phyloP scores from a whole-genome alignment of 2,888 invertebrate genomes.

The Agriopis leucophaearia region DNA sequence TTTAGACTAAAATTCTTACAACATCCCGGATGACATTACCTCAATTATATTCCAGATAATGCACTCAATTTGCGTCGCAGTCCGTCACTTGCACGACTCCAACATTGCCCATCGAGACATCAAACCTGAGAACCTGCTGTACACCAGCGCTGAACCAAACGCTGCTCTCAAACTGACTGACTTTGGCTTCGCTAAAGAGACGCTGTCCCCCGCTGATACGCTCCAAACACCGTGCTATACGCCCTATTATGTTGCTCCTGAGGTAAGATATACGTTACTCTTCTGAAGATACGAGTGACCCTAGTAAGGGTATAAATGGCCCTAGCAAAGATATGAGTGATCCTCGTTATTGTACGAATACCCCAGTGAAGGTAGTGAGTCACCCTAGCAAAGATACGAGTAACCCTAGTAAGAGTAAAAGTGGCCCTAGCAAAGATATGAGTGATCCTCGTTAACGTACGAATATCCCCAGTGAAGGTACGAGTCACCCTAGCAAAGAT shows the following conservation, averaged over 20 bases:
- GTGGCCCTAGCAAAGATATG: neutral
- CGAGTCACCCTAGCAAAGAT: neutral
- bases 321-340: neutral
- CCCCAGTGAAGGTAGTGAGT: neutral
- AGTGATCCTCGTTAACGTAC: neutral
- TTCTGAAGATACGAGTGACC: neutral
- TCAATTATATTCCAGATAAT: slow-evolving; percentile 89
- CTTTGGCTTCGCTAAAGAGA: slow-evolving; percentile 99
- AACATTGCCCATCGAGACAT: slow-evolving; percentile 99
- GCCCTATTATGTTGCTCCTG: slow-evolving; percentile 97
- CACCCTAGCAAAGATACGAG: neutral
- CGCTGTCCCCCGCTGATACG: slow-evolving; percentile 92
- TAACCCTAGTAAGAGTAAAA: neutral
- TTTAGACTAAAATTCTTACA: too few relatives aligned
- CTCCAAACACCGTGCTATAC: slow-evolving; percentile 99
- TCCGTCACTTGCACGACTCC: slow-evolving; percentile 96
- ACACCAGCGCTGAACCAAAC: slow-evolving; percentile 90
- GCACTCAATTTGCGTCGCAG: slow-evolving; percentile 98
- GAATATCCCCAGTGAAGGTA: neutral
- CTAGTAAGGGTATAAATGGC: neutral
- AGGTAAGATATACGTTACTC: slow-evolving; percentile 60
- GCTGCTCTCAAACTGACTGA: slow-evolving; percentile 98
- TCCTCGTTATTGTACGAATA: neutral
- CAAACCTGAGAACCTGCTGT: slow-evolving; percentile 98
- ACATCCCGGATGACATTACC: too few relatives aligned